Percentiles rank a stretch among this genome's conserved stretches.
Conservation (phyloP, 1,140 invertebrate species). For the Galendromus occidentalis region DNA sequence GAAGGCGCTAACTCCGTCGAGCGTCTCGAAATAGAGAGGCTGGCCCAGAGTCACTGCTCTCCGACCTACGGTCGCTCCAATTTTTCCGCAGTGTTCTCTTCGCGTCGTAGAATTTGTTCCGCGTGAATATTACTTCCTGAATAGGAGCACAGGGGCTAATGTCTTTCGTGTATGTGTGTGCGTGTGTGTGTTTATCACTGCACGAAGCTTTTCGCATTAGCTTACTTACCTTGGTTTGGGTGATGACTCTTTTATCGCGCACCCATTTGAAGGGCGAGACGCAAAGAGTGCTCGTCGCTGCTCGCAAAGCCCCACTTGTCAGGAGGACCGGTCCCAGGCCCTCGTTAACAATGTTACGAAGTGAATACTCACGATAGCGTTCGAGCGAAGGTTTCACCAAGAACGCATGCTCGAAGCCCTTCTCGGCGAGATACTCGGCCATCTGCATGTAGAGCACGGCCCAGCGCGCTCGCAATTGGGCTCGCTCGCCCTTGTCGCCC, state of each 20-base stretch:
- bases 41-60: too few relatives aligned
- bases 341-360: constrained; percentile 7
- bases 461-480: not conserved
- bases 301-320: not conserved
- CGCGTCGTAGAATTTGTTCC: too few relatives aligned
- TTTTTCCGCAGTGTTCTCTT: too few relatives aligned
- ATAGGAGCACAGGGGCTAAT: too few relatives aligned
- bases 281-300: not conserved
- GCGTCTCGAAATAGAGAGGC: too few relatives aligned
- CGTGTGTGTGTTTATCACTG: too few relatives aligned
- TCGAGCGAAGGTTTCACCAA: constrained; percentile 3
- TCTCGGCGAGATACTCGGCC: constrained; percentile 9
- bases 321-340: not conserved
- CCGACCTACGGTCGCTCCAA: too few relatives aligned
- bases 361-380: constrained; percentile 2
- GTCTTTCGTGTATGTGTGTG: too few relatives aligned
- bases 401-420: not conserved
- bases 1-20: too few relatives aligned
- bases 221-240: constrained; percentile 1
- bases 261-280: constrained; percentile 7
- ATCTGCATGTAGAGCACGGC: constrained; percentile 4
- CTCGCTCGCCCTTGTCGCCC: constrained; percentile 7
- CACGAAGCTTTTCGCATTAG: not conserved
- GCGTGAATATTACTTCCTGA: too few relatives aligned
- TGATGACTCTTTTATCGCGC: constrained; percentile 7